Base-by-base conservation (phyloP, 2,797 vertebrate species). In the Strix occidentalis region DNA sequence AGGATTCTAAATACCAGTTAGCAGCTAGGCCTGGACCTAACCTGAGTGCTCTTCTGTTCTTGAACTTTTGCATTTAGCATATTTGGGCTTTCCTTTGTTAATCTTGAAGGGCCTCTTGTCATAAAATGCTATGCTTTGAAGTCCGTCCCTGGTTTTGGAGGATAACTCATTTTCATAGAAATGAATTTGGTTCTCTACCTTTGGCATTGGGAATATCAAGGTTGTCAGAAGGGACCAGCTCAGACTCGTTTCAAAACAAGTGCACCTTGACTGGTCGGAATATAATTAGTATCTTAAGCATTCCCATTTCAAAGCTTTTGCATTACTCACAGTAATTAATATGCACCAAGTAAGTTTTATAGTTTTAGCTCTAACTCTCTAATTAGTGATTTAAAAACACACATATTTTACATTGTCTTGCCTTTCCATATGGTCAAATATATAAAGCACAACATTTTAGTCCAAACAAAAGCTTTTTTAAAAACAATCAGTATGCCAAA, bases 321-420 rank as follows among this genome's bases (percentile, higher is more conserved):
- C 90, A 93, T 97, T 97, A 97, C 91, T 97, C 96, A 97, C 70
- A 86, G 94, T 86, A 95, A 96, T 97, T 97, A 97, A 92, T 89
- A 89, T 95, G 82, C 13, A 95, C 76, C 87, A 84, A 95, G 20
- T 84, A 95, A 95, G 77, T 96, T 95, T 86, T 95, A 95, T 58
- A 94, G 90, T 81, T 97, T 92, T 87, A 96, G 64, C 64, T 96
- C 87, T 76, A 93, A 58, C 77, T 45, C 60, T 82, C 48, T 95
- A 89, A 97, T 95, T 79, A 92, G 35, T n/a, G 35, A 66, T 85
- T 84, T 86, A 2, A 66, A 92, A 92, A 8, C 28, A 76, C 46
- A 35, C 10, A 50, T 53, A 89, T 87, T 93, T 92, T 85, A 91
- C 69, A 78, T 81, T 91, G 91, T 76, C 58, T 80, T 79, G 54